Conservation (phyloP, 92 coral and sea anemone species). For the Porites evermanni region DNA sequence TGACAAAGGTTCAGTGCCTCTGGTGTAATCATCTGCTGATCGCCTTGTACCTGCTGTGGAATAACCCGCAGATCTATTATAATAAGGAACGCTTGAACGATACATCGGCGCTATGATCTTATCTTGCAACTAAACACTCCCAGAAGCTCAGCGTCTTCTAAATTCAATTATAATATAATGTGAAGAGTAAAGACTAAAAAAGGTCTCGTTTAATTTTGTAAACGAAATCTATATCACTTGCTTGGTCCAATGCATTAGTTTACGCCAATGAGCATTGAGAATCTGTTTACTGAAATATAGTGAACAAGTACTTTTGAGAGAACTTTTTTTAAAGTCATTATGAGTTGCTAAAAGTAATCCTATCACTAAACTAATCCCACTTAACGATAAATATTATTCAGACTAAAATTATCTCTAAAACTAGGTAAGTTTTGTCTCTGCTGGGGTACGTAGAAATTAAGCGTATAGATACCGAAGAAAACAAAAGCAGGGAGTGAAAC, state of each 20-base stretch:
- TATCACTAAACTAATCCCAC: no score
- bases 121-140: no score
- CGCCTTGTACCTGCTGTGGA: conserved; percentile 2
- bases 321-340: neutral
- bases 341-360: no score
- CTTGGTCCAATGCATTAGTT: neutral
- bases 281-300: conserved; percentile 9
- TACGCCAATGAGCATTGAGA: conserved; percentile 28
- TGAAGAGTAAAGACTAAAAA: no score
- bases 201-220: neutral
- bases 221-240: neutral
- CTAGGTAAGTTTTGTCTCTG: no score
- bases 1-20: neutral
- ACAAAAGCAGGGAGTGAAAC: no score
- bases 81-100: conserved; percentile 26
- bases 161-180: no score
- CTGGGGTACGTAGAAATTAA: no score
- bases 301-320: neutral
- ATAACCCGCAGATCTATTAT: conserved; percentile 15
- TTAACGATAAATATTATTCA: no score
- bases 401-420: no score
- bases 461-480: no score
- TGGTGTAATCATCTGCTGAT: neutral
- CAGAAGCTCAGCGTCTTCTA: no score
- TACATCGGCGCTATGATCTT: conserved; percentile 1